Conservation (phyloP, 2,888 invertebrate genomes). For the Leucania comma region DNA sequence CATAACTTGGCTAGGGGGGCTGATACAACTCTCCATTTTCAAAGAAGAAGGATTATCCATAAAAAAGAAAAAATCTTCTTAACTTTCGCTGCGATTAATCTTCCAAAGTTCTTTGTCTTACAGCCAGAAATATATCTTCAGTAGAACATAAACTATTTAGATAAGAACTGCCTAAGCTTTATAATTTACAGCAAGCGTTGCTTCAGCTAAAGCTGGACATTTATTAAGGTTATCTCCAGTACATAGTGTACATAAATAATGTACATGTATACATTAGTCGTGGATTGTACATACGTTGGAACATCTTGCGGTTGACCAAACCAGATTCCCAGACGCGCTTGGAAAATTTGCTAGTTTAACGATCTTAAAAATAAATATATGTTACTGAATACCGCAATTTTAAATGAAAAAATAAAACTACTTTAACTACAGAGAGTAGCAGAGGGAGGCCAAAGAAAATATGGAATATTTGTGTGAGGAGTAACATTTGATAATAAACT, state of each 20-base stretch:
- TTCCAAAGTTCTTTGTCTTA: background rate
- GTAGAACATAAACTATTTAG: slow-evolving; percentile 5
- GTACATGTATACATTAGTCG: slow-evolving; percentile 5
- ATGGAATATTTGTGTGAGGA: no score
- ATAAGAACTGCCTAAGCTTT: slow-evolving; percentile 26
- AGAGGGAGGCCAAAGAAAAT: no score
- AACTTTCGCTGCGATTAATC: background rate
- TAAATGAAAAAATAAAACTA: no score
- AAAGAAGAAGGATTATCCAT: no score
- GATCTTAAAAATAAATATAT: background rate
- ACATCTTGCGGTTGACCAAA: background rate
- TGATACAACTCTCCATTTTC: no score
- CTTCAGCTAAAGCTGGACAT: slow-evolving; percentile 10
- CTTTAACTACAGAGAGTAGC: no score
- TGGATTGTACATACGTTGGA: background rate
- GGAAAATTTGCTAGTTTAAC: slow-evolving; percentile 16
- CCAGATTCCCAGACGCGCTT: background rate
- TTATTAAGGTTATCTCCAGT: slow-evolving; percentile 10
- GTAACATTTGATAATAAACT: no score
- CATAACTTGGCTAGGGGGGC: no score
- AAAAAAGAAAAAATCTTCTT: background rate
- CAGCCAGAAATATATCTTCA: background rate
- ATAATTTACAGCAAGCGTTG: slow-evolving; percentile 9
- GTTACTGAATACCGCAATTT: no score
- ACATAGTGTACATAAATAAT: background rate